Conservation (phyloP, 2,113 vertebrate genomes). For the Gymnorhina tibicen region DNA sequence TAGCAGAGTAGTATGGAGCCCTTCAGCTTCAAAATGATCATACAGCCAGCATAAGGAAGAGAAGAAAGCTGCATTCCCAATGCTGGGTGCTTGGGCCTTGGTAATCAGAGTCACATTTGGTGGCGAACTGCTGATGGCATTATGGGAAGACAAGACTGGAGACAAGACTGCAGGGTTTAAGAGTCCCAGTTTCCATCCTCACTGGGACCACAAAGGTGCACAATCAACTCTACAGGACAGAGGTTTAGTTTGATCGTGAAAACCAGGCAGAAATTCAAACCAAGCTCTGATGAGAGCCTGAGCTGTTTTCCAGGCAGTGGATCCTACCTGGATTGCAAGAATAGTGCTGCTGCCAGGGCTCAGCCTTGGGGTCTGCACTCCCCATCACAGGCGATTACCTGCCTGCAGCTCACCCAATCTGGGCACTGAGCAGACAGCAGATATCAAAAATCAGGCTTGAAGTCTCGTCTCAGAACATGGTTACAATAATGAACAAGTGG, state of each 20-base stretch:
- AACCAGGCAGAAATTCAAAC: neutral
- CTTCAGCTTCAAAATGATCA: neutral
- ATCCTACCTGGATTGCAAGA: neutral
- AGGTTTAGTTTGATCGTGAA: neutral
- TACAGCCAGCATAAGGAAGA: neutral
- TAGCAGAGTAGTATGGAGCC: neutral
- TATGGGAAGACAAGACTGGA: neutral
- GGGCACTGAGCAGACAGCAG: neutral
- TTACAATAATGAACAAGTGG: neutral
- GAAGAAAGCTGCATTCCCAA: neutral
- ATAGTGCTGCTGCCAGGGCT: neutral
- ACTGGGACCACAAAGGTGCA: neutral
- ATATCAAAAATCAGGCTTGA: neutral
- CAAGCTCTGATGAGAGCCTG: neutral
- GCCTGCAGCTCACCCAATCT: neutral
- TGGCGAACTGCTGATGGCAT: neutral
- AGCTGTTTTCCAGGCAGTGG: neutral
- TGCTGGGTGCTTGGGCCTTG: neutral
- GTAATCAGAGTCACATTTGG: neutral
- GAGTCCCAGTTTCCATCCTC: neutral
- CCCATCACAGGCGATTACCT: rapidly evolving
- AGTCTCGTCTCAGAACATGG: neutral
- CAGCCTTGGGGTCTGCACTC: neutral
- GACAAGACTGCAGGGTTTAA: neutral
- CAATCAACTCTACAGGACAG: neutral